Base-by-base conservation (phyloP, 2,113 vertebrate species). In the Triplophysa tibetana region DNA sequence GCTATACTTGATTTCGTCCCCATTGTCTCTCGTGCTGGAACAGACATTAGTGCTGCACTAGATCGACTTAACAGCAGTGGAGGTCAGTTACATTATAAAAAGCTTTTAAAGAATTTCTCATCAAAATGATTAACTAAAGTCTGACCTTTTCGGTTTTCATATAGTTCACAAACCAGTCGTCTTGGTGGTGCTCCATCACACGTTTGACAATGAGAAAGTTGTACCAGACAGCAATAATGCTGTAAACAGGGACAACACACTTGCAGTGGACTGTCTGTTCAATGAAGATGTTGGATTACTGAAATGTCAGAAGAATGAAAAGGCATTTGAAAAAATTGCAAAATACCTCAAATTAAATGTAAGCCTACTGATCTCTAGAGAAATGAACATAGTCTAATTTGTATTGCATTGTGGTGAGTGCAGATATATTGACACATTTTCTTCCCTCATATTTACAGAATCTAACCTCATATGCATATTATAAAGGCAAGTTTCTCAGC, bases 211-310 rank as follows among this genome's bases (percentile, higher is more conserved):
- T 45, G 43, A 45, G 43, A 45, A 5, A 45, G 8, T 45, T 45
- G 11, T 45, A 45, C 43, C 43, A 11, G 43, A 45, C 9, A 45
- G 43, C 43, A 45, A 45, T 45, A 17, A 6, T 29, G 14, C n/a
- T 26, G 83, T 85, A 75, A 0, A 24, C 1, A 29, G 78, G 4
- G 3, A 0, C 0, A 45, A 43, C 0, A 0, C 0, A 8, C 80
- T 86, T 33, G 79, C 82, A 10, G 85, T 88, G 62, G 82, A 87
- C 70, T 43, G 0, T 45, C 82, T 89, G 21, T 85, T 88, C 80
- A 1, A 73, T 16, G 13, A 85, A 0, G 0, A 4, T 0, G 2
- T 29, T n/a, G 41, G 17, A 7, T 17, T 87, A 8, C 54, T 88
- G 54, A 0, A 4, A 0, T 81, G 68, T 29, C 0, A 1, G 0